Conservation (phyloP, 2,113 vertebrate species). For the Pitta sordida region DNA sequence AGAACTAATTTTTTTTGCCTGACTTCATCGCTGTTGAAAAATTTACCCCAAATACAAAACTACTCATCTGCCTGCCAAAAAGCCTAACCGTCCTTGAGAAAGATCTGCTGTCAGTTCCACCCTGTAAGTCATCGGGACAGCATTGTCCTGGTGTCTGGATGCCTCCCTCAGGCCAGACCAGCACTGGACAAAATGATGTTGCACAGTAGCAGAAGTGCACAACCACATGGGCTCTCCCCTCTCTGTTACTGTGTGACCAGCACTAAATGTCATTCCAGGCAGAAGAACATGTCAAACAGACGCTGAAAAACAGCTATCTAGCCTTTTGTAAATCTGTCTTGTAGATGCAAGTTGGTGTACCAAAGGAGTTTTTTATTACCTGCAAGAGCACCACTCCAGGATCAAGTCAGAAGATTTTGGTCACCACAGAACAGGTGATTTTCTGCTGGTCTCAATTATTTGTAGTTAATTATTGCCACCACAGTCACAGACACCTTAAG, state of each 20-base stretch:
- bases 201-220: neutral
- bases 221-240: rapidly evolving
- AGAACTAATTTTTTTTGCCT: neutral
- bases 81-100: neutral
- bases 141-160: neutral
- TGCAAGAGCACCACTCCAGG: neutral
- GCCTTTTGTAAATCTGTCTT: neutral
- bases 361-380: neutral
- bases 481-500: neutral
- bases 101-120: neutral
- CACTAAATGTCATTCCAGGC: neutral
- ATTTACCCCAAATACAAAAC: neutral
- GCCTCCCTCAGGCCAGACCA: neutral
- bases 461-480: neutral
- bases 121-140: neutral
- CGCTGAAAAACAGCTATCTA: neutral
- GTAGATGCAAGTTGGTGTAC: neutral
- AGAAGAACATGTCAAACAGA: neutral
- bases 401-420: neutral
- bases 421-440: neutral
- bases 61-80: neutral
- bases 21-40: neutral
- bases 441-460: neutral
- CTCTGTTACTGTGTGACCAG: neutral
- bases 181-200: neutral